These are phyloP conservation scores for Oligia latruncula DNA, from an alignment of 2,888 invertebrate species.

Conservation along the genomic window DNA sequence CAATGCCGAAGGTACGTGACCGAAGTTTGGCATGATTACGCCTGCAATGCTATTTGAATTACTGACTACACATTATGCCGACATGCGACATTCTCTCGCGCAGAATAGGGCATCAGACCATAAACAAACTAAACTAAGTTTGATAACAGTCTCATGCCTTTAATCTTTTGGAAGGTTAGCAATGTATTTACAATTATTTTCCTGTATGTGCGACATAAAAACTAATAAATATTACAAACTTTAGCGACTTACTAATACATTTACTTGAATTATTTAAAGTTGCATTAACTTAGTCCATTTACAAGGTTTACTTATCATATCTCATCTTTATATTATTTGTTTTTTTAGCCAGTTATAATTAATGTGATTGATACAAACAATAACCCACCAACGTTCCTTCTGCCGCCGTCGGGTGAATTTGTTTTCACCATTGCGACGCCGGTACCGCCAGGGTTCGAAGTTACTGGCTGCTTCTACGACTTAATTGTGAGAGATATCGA, in stretches of 20 bases:
- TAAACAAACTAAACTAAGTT: neutral
- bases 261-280: neutral
- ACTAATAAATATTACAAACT: neutral
- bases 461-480: constrained; percentile 83
- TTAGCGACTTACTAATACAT: neutral
- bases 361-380: constrained; percentile 88
- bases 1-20: no score
- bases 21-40: no score
- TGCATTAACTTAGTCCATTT: neutral
- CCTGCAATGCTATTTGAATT: no score
- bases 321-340: neutral
- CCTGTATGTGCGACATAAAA: neutral
- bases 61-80: no score
- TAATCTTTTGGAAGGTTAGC: neutral
- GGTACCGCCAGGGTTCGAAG: constrained; percentile 81
- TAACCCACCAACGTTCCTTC: constrained; percentile 81
- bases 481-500: constrained; percentile 88
- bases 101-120: neutral
- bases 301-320: neutral
- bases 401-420: constrained; percentile 70
- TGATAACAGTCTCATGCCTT: neutral
- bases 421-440: constrained; percentile 86
- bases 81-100: no score
- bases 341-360: constrained; percentile 82
- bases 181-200: neutral